Conservation (phyloP, 2,797 vertebrate species). For the Vipera ursinii region DNA sequence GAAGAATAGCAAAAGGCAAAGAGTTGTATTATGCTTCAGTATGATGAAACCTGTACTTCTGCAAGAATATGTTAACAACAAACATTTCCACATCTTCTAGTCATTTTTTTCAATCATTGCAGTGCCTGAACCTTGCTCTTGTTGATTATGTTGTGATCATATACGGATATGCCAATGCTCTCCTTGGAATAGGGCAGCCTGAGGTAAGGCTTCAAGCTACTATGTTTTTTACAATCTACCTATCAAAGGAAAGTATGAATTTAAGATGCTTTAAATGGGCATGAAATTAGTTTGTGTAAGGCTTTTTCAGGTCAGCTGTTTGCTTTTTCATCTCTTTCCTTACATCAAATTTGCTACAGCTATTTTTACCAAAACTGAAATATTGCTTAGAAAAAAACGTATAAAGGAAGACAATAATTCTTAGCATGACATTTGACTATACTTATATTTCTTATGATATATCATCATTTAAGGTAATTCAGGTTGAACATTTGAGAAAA, state of each 20-base stretch:
- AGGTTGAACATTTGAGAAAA: background rate
- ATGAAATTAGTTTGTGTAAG: background rate
- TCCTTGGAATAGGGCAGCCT: conserved; percentile 84
- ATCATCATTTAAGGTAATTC: background rate
- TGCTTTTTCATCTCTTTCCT: background rate
- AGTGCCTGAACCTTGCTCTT: conserved; percentile 78
- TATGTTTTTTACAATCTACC: background rate
- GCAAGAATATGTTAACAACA: background rate
- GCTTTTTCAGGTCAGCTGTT: background rate
- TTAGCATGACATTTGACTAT: background rate
- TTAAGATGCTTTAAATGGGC: background rate
- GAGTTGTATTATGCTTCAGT: background rate
- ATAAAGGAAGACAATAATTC: background rate
- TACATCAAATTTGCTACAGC: background rate
- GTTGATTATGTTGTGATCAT: conserved; percentile 81
- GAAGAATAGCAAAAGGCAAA: background rate
- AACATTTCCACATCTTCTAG: background rate
- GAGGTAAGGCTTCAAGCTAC: conserved; percentile 74
- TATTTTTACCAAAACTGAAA: background rate
- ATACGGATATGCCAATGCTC: conserved; percentile 82
- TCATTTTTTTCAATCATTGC: conserved; percentile 13
- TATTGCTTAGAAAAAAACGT: background rate
- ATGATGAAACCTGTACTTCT: background rate
- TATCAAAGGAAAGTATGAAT: background rate
- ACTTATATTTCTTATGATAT: background rate